A percentile compares a stretch with the other conserved stretches of the same genome.
Conservation (phyloP, 2,113 vertebrate genomes). For the Origma solitaria region DNA sequence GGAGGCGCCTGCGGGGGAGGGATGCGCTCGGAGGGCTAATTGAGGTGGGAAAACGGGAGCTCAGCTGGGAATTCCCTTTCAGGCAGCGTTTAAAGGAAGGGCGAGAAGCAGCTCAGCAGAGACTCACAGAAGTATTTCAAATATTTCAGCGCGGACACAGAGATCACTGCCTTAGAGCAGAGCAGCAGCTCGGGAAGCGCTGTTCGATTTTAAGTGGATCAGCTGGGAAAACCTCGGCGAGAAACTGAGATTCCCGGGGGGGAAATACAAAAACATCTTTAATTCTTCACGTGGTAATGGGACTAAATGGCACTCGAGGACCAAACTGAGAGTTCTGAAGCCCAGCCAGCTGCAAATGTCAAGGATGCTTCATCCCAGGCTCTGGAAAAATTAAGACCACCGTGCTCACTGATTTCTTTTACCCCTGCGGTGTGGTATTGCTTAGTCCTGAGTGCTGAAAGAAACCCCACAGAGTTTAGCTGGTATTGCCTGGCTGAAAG, state of each 20-base stretch:
- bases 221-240: not conserved
- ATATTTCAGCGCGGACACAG: not conserved
- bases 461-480: not conserved
- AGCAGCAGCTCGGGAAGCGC: not conserved
- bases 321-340: not conserved
- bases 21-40: not conserved
- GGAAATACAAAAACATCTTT: not conserved
- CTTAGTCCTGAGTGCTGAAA: not conserved
- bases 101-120: not conserved
- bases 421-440: not conserved
- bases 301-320: not conserved
- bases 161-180: not conserved
- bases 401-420: not conserved
- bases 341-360: not conserved
- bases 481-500: not conserved
- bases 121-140: not conserved
- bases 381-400: not conserved
- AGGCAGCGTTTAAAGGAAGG: not conserved
- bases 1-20: not conserved
- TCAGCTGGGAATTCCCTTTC: slow-evolving; percentile 28
- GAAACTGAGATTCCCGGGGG: not conserved
- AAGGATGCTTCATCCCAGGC: not conserved
- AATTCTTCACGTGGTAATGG: not conserved
- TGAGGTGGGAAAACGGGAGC: slow-evolving; percentile 13
- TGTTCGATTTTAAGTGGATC: not conserved